Evolutionary conservation across 2,797 vertebrate species (phyloP).

Genomic region (Hyperoplus lanceolatus): DNA sequence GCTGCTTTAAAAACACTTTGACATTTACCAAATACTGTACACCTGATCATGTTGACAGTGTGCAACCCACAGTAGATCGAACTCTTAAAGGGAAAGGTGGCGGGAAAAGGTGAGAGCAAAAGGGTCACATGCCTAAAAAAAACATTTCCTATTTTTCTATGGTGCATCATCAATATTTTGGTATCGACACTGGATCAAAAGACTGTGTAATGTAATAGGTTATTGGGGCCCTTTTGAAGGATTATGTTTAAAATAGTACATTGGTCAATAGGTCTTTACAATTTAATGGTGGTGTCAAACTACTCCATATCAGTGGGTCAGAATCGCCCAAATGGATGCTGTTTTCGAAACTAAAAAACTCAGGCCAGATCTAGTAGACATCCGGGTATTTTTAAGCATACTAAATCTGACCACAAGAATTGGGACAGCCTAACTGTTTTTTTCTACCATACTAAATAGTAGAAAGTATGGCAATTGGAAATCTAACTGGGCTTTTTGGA

Average conservation of each 20-base stretch:
- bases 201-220: background rate
- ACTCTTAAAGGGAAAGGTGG: background rate
- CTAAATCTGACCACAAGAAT: too few relatives aligned
- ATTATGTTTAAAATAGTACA: background rate
- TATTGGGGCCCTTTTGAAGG: background rate
- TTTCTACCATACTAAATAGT: too few relatives aligned
- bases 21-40: conserved; percentile 12
- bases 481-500: too few relatives aligned
- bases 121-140: too few relatives aligned
- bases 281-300: background rate
- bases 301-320: too few relatives aligned
- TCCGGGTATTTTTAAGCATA: too few relatives aligned
- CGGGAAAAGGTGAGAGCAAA: too few relatives aligned
- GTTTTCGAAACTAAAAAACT: too few relatives aligned
- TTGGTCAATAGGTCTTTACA: background rate
- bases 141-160: background rate
- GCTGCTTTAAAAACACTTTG: background rate
- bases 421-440: too few relatives aligned
- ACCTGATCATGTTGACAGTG: conserved; percentile 17
- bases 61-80: background rate
- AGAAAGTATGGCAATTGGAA: too few relatives aligned
- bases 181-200: background rate
- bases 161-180: background rate
- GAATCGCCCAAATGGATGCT: too few relatives aligned
- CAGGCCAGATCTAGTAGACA: too few relatives aligned